These are phyloP conservation scores for Kradibia gibbosae DNA, from an alignment of 1,140 invertebrate species.

Conservation along the genomic window DNA sequence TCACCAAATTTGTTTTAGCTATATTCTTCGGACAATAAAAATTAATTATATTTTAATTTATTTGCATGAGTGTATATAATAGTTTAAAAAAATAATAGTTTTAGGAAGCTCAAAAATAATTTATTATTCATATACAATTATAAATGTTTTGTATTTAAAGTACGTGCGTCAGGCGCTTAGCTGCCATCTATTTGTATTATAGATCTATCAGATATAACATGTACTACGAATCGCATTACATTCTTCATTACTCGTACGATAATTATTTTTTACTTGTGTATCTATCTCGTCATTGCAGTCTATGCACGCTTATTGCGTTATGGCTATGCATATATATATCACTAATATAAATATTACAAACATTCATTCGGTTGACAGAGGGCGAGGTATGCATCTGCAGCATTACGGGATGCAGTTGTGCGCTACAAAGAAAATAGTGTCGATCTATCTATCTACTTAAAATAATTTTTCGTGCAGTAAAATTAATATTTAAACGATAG, in stretches of 20 bases:
- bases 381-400: background rate
- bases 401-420: background rate
- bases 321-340: too few relatives aligned
- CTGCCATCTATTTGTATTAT: background rate
- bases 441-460: background rate
- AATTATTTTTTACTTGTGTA: background rate
- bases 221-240: background rate
- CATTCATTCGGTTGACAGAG: background rate
- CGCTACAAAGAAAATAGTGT: background rate
- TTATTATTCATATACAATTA: background rate
- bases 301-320: too few relatives aligned
- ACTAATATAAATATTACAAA: background rate
- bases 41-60: too few relatives aligned
- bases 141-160: background rate
- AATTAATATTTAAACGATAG: background rate
- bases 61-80: too few relatives aligned
- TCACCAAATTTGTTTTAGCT: too few relatives aligned
- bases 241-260: background rate
- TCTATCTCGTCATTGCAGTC: too few relatives aligned
- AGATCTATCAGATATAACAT: background rate
- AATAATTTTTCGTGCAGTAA: background rate
- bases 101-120: background rate
- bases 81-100: too few relatives aligned
- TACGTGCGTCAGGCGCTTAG: background rate
- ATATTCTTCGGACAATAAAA: too few relatives aligned